Evolutionary conservation across 2,797 vertebrate species (phyloP), one percentile per base, ranked within the genome.

Genomic region (Pangasius djambal): DNA sequence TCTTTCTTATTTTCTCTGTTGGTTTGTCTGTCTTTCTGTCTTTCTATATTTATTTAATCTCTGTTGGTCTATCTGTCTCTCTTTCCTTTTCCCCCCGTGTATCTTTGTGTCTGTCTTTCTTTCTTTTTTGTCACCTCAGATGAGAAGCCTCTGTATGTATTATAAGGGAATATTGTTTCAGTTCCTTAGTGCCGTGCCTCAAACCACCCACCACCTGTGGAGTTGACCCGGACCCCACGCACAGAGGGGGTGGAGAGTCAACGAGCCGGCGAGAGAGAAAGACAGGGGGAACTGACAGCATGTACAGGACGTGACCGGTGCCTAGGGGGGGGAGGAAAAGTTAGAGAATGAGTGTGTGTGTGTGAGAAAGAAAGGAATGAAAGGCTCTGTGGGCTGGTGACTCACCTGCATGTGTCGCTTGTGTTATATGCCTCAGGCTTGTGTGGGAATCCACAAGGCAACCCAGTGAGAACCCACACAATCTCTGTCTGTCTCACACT

Each of bases 401-500:
- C 85, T 92, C 92, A 91, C 88, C 88, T 86, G 83, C 81, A 70
- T 87, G 85, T 82, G 72, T 72, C 74, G 82, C 82, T 87, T 44
- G 31, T 88, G 92, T 87, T 79, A 57, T 65, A 31, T 86, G 85
- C 86, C 78, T 75, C 25, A 37, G 82, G 88, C 67, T 74, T 88
- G 89, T 90, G 90, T 90, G 90, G 90, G 88, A 83, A 92, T 90
- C 88, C 90, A 88, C 88, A 72, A 79, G 61, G 86, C 88, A 83
- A 86, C 88, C 88, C 89, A 88, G 87, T 89, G 87, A 91, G 78
- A 90, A 86, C 86, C 91, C 88, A 90, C 91, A 37, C 89, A 55
- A 16, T 84, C 72, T 88, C 69, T 83, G 69, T 57, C 72, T 86
- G 69, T 75, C 79, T 40, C 79, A 57, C 84, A 61, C 61, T 55